Evolutionary conservation across 2,113 vertebrate genomes (phyloP).

Genomic region (Marcusenius ussheri): DNA sequence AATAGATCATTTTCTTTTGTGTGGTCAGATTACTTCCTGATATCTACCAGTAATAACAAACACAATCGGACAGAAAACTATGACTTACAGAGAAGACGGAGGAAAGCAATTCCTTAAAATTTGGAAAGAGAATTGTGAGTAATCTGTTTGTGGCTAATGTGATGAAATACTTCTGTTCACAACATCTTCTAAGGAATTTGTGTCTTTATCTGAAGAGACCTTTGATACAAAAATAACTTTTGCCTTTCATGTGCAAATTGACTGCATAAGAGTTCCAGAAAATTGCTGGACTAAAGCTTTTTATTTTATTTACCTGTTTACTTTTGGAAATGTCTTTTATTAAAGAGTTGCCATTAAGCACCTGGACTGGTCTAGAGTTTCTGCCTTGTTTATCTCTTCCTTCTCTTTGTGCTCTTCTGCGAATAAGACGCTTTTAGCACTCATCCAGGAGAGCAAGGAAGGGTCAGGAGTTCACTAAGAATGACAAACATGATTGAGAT

Average conservation of each 20-base stretch:
- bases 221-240: background rate
- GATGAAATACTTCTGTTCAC: background rate
- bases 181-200: background rate
- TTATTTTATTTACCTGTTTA: background rate
- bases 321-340: background rate
- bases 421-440: constrained; percentile 3
- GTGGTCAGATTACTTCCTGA: background rate
- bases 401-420: background rate
- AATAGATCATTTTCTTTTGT: background rate
- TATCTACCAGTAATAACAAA: background rate
- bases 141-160: background rate
- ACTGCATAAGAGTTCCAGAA: background rate
- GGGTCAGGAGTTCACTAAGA: background rate
- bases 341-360: constrained; percentile 8
- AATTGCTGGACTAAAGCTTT: background rate
- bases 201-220: background rate
- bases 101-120: background rate
- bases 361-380: background rate
- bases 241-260: background rate
- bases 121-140: background rate
- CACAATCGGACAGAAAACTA: background rate
- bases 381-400: background rate
- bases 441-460: background rate
- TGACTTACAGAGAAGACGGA: background rate
- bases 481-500: background rate